Evolutionary conservation across 2,888 invertebrate genomes (phyloP).

Genomic region (Ennomos quercinarius): DNA sequence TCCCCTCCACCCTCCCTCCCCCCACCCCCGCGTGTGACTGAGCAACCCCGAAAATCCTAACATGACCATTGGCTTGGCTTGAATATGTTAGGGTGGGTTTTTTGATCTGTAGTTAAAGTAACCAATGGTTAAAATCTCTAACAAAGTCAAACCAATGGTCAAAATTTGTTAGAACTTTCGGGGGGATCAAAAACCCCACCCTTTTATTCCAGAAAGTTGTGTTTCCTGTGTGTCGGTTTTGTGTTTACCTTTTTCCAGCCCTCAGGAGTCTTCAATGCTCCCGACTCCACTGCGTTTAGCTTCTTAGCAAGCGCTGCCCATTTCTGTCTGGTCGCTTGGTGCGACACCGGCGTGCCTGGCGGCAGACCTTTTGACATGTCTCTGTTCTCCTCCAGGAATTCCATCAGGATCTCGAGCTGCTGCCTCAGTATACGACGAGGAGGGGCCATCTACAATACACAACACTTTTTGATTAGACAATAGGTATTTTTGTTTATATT

Average conservation of each 20-base stretch:
- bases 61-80: no score
- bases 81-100: no score
- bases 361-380: conserved; percentile 67
- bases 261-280: conserved; percentile 67
- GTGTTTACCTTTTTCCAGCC: conserved; percentile 72
- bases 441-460: conserved; percentile 68
- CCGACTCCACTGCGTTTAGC: conserved; percentile 66
- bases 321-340: conserved; percentile 64
- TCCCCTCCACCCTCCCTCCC: no score
- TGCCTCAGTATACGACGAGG: conserved; percentile 68
- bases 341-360: conserved; percentile 60
- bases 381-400: conserved; percentile 69
- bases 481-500: neutral
- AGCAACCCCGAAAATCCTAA: no score
- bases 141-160: no score
- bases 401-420: conserved; percentile 70
- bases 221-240: no score
- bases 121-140: no score
- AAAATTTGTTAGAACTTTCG: no score
- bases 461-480: conserved; percentile 12
- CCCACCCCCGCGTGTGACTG: no score
- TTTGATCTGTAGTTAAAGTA: no score
- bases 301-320: conserved; percentile 70
- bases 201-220: no score
- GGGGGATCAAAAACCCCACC: no score